Evolutionary conservation across 2,888 invertebrate genomes (phyloP), one percentile per base, ranked within the genome.

Genomic region (Eucera pruinosa): DNA sequence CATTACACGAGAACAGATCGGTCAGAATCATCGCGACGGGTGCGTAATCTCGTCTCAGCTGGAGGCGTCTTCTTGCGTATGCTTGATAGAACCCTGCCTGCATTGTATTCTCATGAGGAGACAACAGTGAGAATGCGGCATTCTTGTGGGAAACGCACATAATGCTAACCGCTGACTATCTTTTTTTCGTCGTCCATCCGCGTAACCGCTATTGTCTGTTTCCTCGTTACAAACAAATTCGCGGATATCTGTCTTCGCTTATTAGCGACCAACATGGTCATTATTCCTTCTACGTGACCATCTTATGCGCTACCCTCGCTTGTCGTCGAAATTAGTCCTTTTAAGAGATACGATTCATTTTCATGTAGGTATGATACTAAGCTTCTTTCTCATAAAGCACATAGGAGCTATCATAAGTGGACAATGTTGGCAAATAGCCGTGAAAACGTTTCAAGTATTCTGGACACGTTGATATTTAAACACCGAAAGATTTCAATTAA

Each of bases 81-180:
- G 61, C 20, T 36, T 50, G 61, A 62, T 45, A 45, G 50, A 33
- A 41, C n/a, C n/a, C n/a, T n/a, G n/a, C 30, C 36, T 15, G 58
- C 43, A 50, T 57, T 61, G 52, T 61, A 36, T 41, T 36, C 50
- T 45, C 50, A 23, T 41, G 47, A 23, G 30, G 47, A 33, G 39
- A 48, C 61, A 57, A 54, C 60, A 48, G 55, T 45, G 72, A 72
- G 75, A 72, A 72, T 57, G 72, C 47, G 52, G 33, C 43, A 43
- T 55, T 61, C 66, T 62, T 57, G 47, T 61, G 55, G 75, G 50
- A 66, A 72, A 71, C 30, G 36, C 39, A 18, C n/a, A 61, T 61
- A 68, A 68, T 33, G 33, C 23, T 25, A 41, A 61, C 33, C 61
- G 48, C 55, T 60, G 65, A 41, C 5, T 2, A 2, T 15, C 15